Base-by-base conservation (phyloP, 2,888 invertebrate genomes). In the Salticus scenicus region DNA sequence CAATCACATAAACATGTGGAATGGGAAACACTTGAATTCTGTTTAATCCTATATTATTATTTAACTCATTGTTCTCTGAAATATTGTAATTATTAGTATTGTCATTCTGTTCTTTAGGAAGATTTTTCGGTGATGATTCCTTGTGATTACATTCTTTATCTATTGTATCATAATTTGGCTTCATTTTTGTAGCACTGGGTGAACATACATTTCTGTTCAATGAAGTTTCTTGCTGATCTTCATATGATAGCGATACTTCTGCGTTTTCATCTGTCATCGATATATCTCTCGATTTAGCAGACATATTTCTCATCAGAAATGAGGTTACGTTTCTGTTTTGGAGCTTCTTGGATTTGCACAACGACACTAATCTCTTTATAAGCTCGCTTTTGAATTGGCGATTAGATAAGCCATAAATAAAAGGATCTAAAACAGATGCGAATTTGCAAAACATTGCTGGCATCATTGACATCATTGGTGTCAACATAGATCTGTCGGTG, bases 401-500 rank as follows among this genome's bases (percentile, higher is more conserved):
- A 85, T 91, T 91, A 1, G 91, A 90, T 74, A 91, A 89, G 1
- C 91, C 91, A 88, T 92, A 92, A 10, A 92, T 90, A 64, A 92
- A 90, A 0, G 92, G 92, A 87, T 92, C 92, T 87, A 91, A 90
- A 27, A 92, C 90, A 1, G 92, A 92, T 0, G 92, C 91, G 0
- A 91, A 89, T 89, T 92, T 92, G 31, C 92, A 92, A 87, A 92
- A 91, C 27, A 92, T 88, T 0, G 92, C 92, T 0, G 92, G 92
- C 12, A 92, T 78, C 33, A 91, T 90, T 0, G 92, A 90, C 0
- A 90, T 89, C 93, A 94, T 0, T 0, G 96, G 96, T 0, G 94
- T 94, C 51, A 96, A 92, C 17, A 94, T 90, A 31, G 93, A 91
- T 87, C 93, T 93, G 89, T 93, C 92, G 1, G 94, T 94, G 87